Conservation (phyloP, 2,113 vertebrate species). For the Myotis lucifugus region DNA sequence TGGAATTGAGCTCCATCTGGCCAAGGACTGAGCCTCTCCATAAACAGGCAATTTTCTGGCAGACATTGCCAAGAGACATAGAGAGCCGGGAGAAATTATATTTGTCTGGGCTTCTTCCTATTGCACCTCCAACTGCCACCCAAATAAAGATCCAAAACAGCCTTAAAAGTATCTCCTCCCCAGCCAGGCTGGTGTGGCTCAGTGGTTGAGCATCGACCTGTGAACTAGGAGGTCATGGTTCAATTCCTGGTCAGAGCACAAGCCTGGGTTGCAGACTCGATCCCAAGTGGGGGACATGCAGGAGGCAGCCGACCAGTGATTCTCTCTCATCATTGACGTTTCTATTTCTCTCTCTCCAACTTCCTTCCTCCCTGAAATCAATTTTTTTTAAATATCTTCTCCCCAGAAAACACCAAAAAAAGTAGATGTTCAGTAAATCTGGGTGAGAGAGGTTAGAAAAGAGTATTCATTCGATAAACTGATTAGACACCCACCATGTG, state of each 20-base stretch:
- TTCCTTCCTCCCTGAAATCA: too few relatives aligned
- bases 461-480: not conserved
- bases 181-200: too few relatives aligned
- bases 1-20: not conserved
- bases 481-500: not conserved
- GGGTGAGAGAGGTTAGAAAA: not conserved
- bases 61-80: not conserved
- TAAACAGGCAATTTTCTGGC: not conserved
- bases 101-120: not conserved
- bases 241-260: too few relatives aligned
- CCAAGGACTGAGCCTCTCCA: not conserved
- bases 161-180: not conserved
- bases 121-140: not conserved
- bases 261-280: too few relatives aligned
- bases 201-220: too few relatives aligned
- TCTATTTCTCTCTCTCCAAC: too few relatives aligned
- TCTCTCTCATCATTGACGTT: too few relatives aligned
- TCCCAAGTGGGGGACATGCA: too few relatives aligned
- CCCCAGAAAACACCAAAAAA: not conserved
- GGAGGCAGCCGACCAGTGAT: too few relatives aligned
- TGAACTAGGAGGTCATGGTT: too few relatives aligned
- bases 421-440: not conserved
- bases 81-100: not conserved
- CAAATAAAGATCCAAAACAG: slow-evolving; percentile 17
- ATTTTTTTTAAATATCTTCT: not conserved